A percentile compares a stretch with the other conserved stretches of the same genome.
phyloP scores from a whole-genome alignment of 2,888 invertebrate species.

The Pyrochroa serraticornis region DNA sequence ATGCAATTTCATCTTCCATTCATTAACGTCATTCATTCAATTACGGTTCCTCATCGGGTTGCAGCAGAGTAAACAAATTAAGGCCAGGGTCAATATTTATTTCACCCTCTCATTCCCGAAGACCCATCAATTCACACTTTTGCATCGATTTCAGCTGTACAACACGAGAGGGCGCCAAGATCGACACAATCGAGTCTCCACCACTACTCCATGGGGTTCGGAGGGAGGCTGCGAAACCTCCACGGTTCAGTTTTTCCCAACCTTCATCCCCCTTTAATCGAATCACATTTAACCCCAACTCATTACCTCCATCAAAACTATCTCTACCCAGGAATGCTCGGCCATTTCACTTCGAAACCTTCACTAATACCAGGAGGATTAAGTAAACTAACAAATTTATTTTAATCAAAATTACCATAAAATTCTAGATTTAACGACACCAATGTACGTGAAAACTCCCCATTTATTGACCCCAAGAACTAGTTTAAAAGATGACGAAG shows the following conservation, averaged over 20 bases:
- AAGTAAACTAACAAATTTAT: conserved; percentile 20
- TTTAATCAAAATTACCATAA: background rate
- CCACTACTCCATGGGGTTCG: conserved; percentile 49
- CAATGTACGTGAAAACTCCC: conserved; percentile 6
- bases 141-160: conserved; percentile 72
- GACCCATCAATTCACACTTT: conserved; percentile 17
- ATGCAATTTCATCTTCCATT: background rate
- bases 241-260: conserved; percentile 48
- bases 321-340: conserved; percentile 52
- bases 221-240: conserved; percentile 46
- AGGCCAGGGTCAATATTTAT: conserved; percentile 21
- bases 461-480: conserved; percentile 24
- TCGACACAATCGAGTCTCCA: conserved; percentile 55
- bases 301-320: conserved; percentile 54
- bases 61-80: conserved; percentile 8
- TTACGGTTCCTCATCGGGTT: too few species aligned
- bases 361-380: conserved; percentile 32
- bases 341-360: conserved; percentile 55
- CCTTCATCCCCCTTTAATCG: conserved; percentile 45
- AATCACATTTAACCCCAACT: conserved; percentile 29
- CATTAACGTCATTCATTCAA: background rate
- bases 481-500: conserved; percentile 73
- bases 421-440: conserved; percentile 8
- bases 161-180: conserved; percentile 87
- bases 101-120: conserved; percentile 26